Evolutionary conservation across 1,140 invertebrate species (phyloP), one percentile per base, ranked within the genome.

Genomic region (Heliconius nattereri): DNA sequence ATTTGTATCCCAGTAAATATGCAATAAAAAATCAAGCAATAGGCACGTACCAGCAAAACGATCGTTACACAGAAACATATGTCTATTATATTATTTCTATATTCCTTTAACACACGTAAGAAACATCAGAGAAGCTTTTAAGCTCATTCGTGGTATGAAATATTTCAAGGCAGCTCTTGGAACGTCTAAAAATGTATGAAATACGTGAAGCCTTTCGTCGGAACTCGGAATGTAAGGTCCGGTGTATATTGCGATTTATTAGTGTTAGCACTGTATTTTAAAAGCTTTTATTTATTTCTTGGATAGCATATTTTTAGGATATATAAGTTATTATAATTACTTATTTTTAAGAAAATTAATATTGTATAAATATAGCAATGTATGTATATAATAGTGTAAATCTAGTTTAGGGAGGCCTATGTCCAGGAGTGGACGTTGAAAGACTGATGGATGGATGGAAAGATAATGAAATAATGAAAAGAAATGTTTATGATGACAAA

Each of bases 81-180:
- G 5, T 66, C 3, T 66, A 66, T 66, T 26, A 29, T 66, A 66
- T 66, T 29, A 66, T 16, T 29, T 26, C 23, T 66, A 16, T 29
- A 66, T 66, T 66, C 23, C 57, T 23, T 66, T 23, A 66, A 66
- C 60, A 26, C 60, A 66, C 60, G 60, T 66, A 66, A 66, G 60
- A 26, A 66, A n/a, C 60, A 66, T 66, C 60, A 66, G 60, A 26
- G 60, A 29, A 66, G 60, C 60, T 66, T 66, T 66, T 66, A 66
- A 66, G 60, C 60, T 66, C 60, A 66, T 66, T 66, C 60, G 60
- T 66, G 60, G 29, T 66, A 66, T 66, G 60, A 66, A 66, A 66
- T 66, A 66, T 66, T 66, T 66, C 23, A 66, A 66, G 60, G 29
- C 26, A 29, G 60, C 60, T 66, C 60, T 66, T 66, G 60, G 60